These are phyloP conservation scores for Synergus itoensis DNA, from an alignment of 2,888 invertebrate genomes.

Conservation along the genomic window DNA sequence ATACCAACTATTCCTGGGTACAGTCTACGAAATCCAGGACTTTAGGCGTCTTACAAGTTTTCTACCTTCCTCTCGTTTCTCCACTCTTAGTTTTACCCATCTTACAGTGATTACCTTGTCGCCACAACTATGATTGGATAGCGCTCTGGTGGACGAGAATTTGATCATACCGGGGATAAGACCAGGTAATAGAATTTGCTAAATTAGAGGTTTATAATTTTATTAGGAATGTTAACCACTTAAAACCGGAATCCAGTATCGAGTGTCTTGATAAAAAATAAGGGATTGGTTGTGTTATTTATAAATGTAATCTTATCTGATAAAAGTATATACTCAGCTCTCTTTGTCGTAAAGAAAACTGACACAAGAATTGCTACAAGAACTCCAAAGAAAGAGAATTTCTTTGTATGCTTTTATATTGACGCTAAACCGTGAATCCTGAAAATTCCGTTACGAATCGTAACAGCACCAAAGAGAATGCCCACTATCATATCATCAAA, in stretches of 20 bases:
- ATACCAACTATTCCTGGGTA: background rate
- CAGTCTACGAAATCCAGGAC: background rate
- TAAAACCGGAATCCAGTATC: background rate
- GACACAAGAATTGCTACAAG: too few species aligned
- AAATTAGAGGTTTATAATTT: background rate
- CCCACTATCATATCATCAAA: conserved; percentile 49
- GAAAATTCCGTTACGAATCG: background rate
- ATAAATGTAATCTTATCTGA: too few species aligned
- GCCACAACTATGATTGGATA: conserved; percentile 10
- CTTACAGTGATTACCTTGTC: background rate
- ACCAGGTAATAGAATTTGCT: background rate
- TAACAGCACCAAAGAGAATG: background rate
- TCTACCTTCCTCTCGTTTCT: background rate
- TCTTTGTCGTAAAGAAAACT: too few species aligned
- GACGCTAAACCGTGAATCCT: background rate
- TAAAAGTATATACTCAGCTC: too few species aligned
- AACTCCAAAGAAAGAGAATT: too few species aligned
- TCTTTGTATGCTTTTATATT: background rate
- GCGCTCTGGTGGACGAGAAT: background rate
- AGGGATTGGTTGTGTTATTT: too few species aligned
- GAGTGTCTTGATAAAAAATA: background rate
- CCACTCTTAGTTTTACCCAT: background rate
- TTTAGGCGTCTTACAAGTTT: background rate
- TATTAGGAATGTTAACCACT: background rate
- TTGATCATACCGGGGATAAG: background rate